Evolutionary conservation across 2,113 vertebrate genomes (phyloP).

Genomic region (Pseudorectes ferrugineus): DNA sequence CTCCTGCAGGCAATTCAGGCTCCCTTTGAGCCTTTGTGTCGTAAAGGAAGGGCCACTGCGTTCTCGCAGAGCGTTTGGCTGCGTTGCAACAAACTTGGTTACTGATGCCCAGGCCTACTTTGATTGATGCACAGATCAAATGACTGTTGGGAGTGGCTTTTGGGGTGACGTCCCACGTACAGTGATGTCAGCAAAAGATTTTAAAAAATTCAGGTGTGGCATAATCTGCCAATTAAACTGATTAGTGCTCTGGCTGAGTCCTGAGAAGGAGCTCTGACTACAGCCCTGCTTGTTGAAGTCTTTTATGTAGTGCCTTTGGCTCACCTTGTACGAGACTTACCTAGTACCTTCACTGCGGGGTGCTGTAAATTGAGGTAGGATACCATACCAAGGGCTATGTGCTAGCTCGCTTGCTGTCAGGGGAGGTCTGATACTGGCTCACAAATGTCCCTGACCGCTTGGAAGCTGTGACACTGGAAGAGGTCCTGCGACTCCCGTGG

Average conservation of each 20-base stretch:
- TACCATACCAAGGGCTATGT: not conserved
- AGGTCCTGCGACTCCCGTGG: not conserved
- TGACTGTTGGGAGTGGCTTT: conserved; percentile 53
- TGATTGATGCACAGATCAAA: conserved; percentile 36
- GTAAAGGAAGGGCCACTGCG: not conserved
- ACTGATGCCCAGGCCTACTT: conserved; percentile 3
- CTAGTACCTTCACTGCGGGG: not conserved
- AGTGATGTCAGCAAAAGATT: conserved; percentile 54
- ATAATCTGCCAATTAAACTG: conserved; percentile 55
- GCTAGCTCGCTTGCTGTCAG: not conserved
- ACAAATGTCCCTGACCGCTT: not conserved
- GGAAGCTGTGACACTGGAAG: conserved; percentile 1
- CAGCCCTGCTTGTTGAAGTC: not conserved
- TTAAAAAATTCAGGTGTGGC: conserved; percentile 65
- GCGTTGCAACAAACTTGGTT: not conserved
- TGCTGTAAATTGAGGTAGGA: not conserved
- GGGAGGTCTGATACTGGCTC: not conserved
- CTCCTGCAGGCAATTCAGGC: not conserved
- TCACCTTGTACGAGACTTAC: not conserved
- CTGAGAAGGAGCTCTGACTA: conserved; percentile 3
- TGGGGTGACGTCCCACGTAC: conserved; percentile 8
- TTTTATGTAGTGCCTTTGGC: not conserved
- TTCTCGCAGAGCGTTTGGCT: not conserved
- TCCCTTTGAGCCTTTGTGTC: not conserved
- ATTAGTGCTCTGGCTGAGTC: conserved; percentile 29